phyloP scores from a whole-genome alignment of 2,797 vertebrate genomes.

The Pseudochaenichthys georgianus region DNA sequence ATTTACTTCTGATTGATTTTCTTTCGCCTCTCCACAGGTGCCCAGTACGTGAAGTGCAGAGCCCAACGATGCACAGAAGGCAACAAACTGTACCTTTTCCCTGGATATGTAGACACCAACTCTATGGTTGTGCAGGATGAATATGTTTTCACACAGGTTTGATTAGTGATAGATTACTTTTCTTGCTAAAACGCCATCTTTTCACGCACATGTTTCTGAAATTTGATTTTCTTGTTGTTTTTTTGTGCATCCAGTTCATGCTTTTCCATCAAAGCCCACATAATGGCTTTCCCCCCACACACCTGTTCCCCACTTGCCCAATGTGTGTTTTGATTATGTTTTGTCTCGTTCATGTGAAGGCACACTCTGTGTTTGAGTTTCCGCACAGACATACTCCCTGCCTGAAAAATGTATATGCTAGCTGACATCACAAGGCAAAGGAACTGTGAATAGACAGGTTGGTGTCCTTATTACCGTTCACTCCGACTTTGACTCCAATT shows the following conservation, averaged over 20 bases:
- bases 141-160: constrained; percentile 97
- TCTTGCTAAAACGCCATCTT: constrained; percentile 21
- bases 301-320: constrained; percentile 75
- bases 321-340: constrained; percentile 75
- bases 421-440: constrained; percentile 37
- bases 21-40: constrained; percentile 81
- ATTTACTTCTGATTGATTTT: constrained; percentile 69
- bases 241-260: constrained; percentile 51
- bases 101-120: constrained; percentile 91
- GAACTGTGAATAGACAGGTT: constrained; percentile 65
- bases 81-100: constrained; percentile 89
- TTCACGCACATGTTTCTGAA: constrained; percentile 31
- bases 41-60: constrained; percentile 94
- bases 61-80: constrained; percentile 93
- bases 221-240: constrained; percentile 34
- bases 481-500: constrained; percentile 81
- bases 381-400: constrained; percentile 39
- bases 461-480: constrained; percentile 70
- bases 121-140: constrained; percentile 97
- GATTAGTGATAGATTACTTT: constrained; percentile 35
- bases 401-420: constrained; percentile 59
- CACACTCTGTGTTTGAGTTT: constrained; percentile 55
- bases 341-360: constrained; percentile 62
- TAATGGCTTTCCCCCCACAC: constrained; percentile 71
- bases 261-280: constrained; percentile 71